Percentiles rank a stretch among this genome's conserved stretches.
These are phyloP conservation scores for Sialis lutaria DNA, from an alignment of 2,888 invertebrate genomes.

Conservation along the genomic window DNA sequence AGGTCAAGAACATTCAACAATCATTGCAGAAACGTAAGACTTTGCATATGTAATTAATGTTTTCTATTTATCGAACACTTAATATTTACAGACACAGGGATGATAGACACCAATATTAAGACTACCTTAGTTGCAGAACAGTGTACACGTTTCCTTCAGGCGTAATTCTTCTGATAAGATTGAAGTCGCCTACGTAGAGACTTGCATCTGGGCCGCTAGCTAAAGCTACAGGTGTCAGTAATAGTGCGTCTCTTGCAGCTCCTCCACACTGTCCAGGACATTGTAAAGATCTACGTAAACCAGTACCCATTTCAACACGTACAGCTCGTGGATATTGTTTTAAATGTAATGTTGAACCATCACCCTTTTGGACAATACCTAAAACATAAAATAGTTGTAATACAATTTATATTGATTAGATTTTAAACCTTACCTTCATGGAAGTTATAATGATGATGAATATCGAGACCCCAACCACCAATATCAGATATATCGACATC, in stretches of 20 bases:
- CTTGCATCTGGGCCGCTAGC: constrained; percentile 94
- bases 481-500: constrained; percentile 94
- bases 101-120: no score
- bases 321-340: constrained; percentile 84
- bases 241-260: constrained; percentile 65
- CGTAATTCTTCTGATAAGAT: constrained; percentile 77
- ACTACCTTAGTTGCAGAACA: constrained; percentile 67
- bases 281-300: constrained; percentile 65
- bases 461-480: constrained; percentile 94
- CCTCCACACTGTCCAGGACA: constrained; percentile 80
- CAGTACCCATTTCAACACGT: constrained; percentile 84
- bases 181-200: constrained; percentile 92
- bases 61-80: no score
- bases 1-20: no score
- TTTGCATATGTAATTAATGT: no score
- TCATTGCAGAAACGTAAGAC: no score
- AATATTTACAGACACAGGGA: no score
- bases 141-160: constrained; percentile 83
- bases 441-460: constrained; percentile 97
- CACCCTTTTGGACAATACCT: constrained; percentile 91
- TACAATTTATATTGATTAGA: background rate
- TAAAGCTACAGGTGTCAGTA: constrained; percentile 85
- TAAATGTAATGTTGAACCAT: constrained; percentile 86
- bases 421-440: constrained; percentile 50
- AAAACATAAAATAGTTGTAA: constrained; percentile 5